Evolutionary conservation across 2,797 vertebrate species (phyloP).

Genomic region (Notolepis coatsorum): DNA sequence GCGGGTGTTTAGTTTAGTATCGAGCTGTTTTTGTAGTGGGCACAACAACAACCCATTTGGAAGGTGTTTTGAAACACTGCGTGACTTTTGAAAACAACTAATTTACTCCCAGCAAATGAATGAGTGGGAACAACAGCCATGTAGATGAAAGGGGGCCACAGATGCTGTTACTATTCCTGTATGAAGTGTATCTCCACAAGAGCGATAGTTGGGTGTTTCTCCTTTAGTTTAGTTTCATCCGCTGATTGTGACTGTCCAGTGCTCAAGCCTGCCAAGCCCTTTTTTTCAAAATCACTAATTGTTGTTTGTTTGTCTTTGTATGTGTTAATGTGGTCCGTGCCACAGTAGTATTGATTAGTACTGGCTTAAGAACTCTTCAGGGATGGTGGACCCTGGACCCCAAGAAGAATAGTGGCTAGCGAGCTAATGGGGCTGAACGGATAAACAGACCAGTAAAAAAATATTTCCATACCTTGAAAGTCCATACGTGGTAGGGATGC

Average conservation of each 20-base stretch:
- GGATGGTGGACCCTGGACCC: too few species aligned
- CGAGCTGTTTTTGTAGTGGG: slow-evolving; percentile 39
- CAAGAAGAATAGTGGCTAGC: too few species aligned
- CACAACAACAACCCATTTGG: slow-evolving; percentile 55
- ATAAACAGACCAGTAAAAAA: too few species aligned
- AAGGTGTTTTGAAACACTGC: slow-evolving; percentile 57
- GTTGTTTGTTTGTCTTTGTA: slow-evolving; percentile 41
- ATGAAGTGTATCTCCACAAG: slow-evolving; percentile 36
- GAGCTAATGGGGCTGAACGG: too few species aligned
- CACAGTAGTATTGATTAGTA: slow-evolving; percentile 50
- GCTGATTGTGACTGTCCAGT: slow-evolving; percentile 47
- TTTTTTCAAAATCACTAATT: too few species aligned
- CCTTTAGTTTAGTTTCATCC: slow-evolving; percentile 59
- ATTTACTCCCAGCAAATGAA: slow-evolving; percentile 65
- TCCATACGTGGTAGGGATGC: slow-evolving; percentile 28
- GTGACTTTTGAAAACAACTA: slow-evolving; percentile 62
- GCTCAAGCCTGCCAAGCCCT: slow-evolving; percentile 37
- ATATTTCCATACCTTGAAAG: slow-evolving; percentile 21
- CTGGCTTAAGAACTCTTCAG: slow-evolving; percentile 34
- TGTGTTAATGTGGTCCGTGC: slow-evolving; percentile 28
- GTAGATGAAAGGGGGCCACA: slow-evolving; percentile 54
- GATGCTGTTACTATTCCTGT: slow-evolving; percentile 44
- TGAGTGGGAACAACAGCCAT: slow-evolving; percentile 52
- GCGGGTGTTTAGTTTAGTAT: slow-evolving; percentile 16
- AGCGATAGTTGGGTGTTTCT: slow-evolving; percentile 48